A percentile compares a stretch with the other conserved stretches of the same genome.
Conservation (phyloP, 2,113 vertebrate genomes). For the Hipposideros armiger region DNA sequence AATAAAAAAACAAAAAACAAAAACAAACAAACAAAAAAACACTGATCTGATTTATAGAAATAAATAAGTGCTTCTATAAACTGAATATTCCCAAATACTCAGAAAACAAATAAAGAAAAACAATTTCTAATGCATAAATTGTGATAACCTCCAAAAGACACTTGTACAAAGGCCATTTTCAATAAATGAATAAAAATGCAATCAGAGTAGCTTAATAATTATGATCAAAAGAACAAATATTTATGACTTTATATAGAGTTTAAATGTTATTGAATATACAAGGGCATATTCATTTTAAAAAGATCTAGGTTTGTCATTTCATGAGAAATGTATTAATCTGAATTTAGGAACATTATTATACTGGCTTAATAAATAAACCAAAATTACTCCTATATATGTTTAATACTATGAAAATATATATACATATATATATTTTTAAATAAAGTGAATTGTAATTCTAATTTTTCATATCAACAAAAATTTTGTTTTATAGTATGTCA, state of each 20-base stretch:
- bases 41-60: neutral
- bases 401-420: neutral
- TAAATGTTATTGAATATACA: neutral
- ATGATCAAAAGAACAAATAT: neutral
- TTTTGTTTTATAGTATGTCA: neutral
- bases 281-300: neutral
- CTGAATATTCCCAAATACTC: neutral
- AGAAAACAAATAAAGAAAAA: neutral
- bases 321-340: neutral
- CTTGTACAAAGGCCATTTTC: neutral
- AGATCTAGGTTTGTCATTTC: neutral
- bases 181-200: slow-evolving; percentile 22
- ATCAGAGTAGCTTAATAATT: neutral
- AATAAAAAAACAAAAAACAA: neutral
- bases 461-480: neutral
- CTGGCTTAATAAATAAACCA: neutral
- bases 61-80: neutral
- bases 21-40: neutral
- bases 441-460: neutral
- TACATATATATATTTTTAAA: neutral
- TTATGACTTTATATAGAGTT: neutral
- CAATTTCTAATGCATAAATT: neutral
- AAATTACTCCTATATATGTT: neutral
- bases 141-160: neutral
- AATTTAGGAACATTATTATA: slow-evolving; percentile 5